Percentiles rank a stretch among this genome's conserved stretches.
These are phyloP conservation scores for Barnardius zonarius DNA, from an alignment of 2,113 vertebrate species.

Conservation along the genomic window DNA sequence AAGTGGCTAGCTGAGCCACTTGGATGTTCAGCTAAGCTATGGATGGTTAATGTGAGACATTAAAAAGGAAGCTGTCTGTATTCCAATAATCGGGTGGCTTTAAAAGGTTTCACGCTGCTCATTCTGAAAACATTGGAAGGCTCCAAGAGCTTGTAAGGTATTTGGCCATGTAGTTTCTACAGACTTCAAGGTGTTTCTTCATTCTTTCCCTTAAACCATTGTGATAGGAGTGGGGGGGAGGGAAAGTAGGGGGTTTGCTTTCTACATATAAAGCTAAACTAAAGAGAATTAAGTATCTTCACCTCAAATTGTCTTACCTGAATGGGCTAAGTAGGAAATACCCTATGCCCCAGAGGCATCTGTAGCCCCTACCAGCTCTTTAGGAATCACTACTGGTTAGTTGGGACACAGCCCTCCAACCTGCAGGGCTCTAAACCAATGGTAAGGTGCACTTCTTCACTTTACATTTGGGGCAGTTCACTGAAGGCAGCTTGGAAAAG, in stretches of 20 bases:
- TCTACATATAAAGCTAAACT: not conserved
- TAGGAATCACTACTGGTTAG: not conserved
- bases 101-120: conserved; percentile 11
- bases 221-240: too few relatives aligned
- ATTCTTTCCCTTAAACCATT: not conserved
- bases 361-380: not conserved
- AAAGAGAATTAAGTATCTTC: not conserved
- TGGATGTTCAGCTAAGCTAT: not conserved
- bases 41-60: not conserved
- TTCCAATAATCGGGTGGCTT: not conserved
- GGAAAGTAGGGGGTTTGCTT: not conserved
- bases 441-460: not conserved
- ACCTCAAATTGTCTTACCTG: not conserved
- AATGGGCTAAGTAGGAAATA: not conserved
- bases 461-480: not conserved
- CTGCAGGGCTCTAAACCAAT: not conserved
- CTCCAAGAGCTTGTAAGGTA: not conserved
- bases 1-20: not conserved
- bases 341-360: not conserved
- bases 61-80: not conserved
- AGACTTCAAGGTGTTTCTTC: not conserved
- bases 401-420: not conserved
- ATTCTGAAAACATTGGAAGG: not conserved
- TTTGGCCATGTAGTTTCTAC: not conserved
- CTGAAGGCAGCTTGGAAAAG: not conserved